phyloP scores from a whole-genome alignment of 2,113 vertebrate genomes.

The Chionodraco myersi region DNA sequence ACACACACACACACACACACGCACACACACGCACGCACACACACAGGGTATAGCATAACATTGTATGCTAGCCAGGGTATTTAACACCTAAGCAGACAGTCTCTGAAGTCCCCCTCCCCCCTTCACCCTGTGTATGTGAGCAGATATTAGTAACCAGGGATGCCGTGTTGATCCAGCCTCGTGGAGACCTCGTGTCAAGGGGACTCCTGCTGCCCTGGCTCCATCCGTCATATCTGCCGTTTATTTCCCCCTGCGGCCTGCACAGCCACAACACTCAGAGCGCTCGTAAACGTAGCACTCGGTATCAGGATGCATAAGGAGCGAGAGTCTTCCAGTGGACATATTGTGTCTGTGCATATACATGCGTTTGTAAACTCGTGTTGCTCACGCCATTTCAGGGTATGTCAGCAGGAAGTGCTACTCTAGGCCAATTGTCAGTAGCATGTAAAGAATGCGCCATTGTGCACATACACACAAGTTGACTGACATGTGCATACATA shows the following conservation, averaged over 20 bases:
- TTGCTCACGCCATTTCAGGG: conserved; percentile 13
- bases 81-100: conserved; percentile 62
- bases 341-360: conserved; percentile 5
- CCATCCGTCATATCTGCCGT: conserved; percentile 74
- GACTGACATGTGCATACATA: conserved; percentile 47
- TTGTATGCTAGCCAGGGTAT: conserved; percentile 51
- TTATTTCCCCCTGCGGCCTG: conserved; percentile 48
- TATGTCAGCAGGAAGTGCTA: conserved; percentile 45
- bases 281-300: conserved; percentile 42
- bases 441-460: conserved; percentile 57
- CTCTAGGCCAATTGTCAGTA: conserved; percentile 49
- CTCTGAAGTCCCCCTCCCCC: conserved; percentile 22
- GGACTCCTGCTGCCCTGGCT: conserved; percentile 73
- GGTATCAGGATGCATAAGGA: neutral
- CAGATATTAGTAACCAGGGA: conserved; percentile 71
- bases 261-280: conserved; percentile 14
- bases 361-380: conserved; percentile 4
- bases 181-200: conserved; percentile 75
- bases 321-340: neutral
- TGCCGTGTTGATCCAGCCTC: conserved; percentile 76
- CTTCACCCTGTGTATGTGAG: conserved; percentile 43
- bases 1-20: neutral
- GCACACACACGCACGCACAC: conserved; percentile 5
- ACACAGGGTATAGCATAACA: conserved; percentile 51
- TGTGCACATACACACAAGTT: conserved; percentile 43